phyloP scores from a whole-genome alignment of 92 coral and sea anemone species.

The Epizoanthus illoricatus region DNA sequence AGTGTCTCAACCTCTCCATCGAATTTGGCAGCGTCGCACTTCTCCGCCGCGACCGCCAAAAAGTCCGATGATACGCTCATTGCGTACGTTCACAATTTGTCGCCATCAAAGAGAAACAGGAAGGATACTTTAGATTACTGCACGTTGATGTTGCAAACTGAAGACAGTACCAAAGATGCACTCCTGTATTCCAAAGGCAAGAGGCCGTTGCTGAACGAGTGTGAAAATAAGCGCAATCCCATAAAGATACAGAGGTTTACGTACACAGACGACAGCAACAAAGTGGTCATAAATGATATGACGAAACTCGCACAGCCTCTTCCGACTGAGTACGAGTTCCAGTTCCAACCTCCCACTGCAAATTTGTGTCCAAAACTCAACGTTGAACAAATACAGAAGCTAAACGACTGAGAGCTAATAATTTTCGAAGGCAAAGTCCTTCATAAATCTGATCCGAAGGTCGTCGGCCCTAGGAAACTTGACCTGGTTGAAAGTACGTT shows the following conservation, averaged over 20 bases:
- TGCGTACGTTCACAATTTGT: slow-evolving; percentile 55
- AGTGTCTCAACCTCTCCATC: slow-evolving; percentile 33
- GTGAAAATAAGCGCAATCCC: slow-evolving; percentile 39
- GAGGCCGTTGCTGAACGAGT: slow-evolving; percentile 50
- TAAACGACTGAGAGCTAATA: slow-evolving; percentile 46
- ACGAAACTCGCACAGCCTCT: slow-evolving; percentile 47
- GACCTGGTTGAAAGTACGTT: slow-evolving; percentile 38
- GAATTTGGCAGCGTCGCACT: slow-evolving; percentile 29
- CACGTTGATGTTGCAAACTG: slow-evolving; percentile 53
- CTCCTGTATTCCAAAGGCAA: slow-evolving; percentile 40
- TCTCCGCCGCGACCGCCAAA: slow-evolving; percentile 28
- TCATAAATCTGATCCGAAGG: slow-evolving; percentile 36
- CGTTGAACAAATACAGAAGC: slow-evolving; percentile 35
- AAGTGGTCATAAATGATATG: slow-evolving; percentile 50
- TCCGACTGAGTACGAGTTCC: slow-evolving; percentile 49
- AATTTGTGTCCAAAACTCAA: slow-evolving; percentile 22
- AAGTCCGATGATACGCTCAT: slow-evolving; percentile 40
- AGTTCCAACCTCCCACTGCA: slow-evolving; percentile 40
- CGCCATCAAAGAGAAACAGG: slow-evolving; percentile 44
- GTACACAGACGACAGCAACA: slow-evolving; percentile 39
- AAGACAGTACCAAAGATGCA: slow-evolving; percentile 43
- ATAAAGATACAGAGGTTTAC: slow-evolving; percentile 46
- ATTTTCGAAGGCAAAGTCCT: slow-evolving; percentile 45
- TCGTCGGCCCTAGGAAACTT: slow-evolving; percentile 32
- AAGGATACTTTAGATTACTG: slow-evolving; percentile 52